Evolutionary conservation across 1,140 invertebrate genomes (phyloP), one percentile per base, ranked within the genome.

Genomic region (Panagrolaimus sp.): DNA sequence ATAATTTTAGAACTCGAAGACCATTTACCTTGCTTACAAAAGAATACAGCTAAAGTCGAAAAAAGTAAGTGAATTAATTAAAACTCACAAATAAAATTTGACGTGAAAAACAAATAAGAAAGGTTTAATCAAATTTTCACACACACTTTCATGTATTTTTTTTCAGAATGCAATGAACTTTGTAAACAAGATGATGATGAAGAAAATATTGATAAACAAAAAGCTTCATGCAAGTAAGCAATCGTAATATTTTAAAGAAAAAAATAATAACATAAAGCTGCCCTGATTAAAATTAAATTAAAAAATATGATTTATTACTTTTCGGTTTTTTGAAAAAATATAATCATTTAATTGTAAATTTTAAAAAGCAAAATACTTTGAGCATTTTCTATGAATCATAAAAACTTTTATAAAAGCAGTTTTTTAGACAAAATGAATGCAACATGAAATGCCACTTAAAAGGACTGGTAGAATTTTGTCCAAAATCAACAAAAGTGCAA

Each of bases 371-470:
- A 52, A 4, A 24, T 58, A 38, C 7, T 38, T 38, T 38, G 32
- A 4, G 32, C 7, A 7, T 38, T 38, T 38, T 38, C 32, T 38
- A 7, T 38, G 32, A 38, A 38, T 4, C 7, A 4, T 38, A 58
- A 58, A 28, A 21, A 12, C 52, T 58, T 58, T 58, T 26, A 21
- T 58, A 38, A 7, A 4, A 38, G 2, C 7, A 38, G 7, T 58
- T 58, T 58, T 58, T 58, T 28, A 58, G 52, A 58, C 21, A 21
- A 58, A 58, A 28, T 58, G 52, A 58, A 58, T 58, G 52, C 17
- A 58, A 58, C 17, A 58, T 58, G 52, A 21, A 58, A 58, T 58
- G 52, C 8, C 52, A 58, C 10, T 21, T 58, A 58, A 21, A 58
- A 58, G 28, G 28, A 12, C 8, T 58, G 14, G 28, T 10, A 10